phyloP scores from a whole-genome alignment of 2,888 invertebrate genomes.

The Chalcis sispes region DNA sequence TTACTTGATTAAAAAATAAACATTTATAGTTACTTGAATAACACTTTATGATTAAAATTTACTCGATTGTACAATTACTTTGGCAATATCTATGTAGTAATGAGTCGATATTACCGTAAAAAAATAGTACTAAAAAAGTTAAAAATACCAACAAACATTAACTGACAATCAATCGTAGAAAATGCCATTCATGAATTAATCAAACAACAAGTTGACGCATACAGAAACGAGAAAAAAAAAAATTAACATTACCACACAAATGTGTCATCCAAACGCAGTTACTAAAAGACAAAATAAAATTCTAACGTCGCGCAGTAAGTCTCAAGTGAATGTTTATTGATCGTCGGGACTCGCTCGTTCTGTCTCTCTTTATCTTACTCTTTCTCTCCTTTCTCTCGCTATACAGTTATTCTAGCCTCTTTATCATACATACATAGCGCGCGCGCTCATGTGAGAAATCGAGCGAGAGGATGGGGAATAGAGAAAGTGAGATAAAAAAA shows the following conservation, averaged over 20 bases:
- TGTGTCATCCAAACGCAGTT: background rate
- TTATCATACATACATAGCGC: background rate
- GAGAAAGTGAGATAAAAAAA: background rate
- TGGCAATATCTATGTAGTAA: too few species aligned
- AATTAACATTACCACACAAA: background rate
- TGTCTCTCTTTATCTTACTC: constrained; percentile 32
- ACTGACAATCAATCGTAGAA: background rate
- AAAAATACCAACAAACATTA: too few species aligned
- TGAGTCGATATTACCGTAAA: too few species aligned
- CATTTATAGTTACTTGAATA: too few species aligned
- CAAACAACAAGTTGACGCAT: too few species aligned
- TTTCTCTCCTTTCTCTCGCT: constrained; percentile 11
- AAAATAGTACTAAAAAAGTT: too few species aligned
- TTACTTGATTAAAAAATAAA: too few species aligned
- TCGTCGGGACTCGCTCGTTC: constrained; percentile 39
- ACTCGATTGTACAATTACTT: too few species aligned
- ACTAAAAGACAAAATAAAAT: constrained; percentile 47
- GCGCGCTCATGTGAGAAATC: constrained; percentile 37
- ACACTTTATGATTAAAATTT: too few species aligned
- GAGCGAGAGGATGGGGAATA: background rate
- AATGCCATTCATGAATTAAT: too few species aligned
- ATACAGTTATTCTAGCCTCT: constrained; percentile 11
- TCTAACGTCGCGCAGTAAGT: constrained; percentile 50
- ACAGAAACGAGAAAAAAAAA: too few species aligned
- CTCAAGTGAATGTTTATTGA: constrained; percentile 59